Conservation (phyloP, 2,888 invertebrate species). For the Patella pellucida region DNA sequence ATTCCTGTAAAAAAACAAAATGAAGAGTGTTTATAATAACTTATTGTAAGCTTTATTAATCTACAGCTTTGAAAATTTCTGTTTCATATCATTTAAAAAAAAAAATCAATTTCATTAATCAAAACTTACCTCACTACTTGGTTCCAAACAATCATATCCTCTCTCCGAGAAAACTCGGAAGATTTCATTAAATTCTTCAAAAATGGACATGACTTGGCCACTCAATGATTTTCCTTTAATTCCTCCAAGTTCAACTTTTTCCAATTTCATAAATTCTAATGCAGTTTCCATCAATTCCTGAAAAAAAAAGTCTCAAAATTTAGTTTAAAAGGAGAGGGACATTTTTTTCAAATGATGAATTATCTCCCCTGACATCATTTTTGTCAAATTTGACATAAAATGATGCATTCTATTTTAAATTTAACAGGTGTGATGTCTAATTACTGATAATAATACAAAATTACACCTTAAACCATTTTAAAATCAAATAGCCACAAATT, state of each 20-base stretch:
- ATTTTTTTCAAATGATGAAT: background rate
- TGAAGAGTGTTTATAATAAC: background rate
- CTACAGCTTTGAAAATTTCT: background rate
- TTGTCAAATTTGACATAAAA: background rate
- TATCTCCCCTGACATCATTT: slow-evolving; percentile 1
- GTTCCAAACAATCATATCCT: slow-evolving; percentile 69
- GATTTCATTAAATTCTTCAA: slow-evolving; percentile 70
- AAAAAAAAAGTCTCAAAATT: slow-evolving; percentile 28
- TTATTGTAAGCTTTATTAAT: too few species aligned
- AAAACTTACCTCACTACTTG: slow-evolving; percentile 57
- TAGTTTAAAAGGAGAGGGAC: background rate
- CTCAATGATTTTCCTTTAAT: slow-evolving; percentile 72
- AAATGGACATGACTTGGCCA: slow-evolving; percentile 66
- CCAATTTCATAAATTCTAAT: slow-evolving; percentile 92
- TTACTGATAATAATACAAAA: too few species aligned
- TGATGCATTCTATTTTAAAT: too few species aligned
- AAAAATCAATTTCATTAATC: background rate
- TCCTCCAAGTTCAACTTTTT: slow-evolving; percentile 93
- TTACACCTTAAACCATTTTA: too few species aligned
- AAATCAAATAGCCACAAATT: too few species aligned
- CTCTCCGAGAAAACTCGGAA: slow-evolving; percentile 70
- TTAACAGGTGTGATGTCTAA: too few species aligned
- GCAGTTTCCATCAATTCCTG: slow-evolving; percentile 92
- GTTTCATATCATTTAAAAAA: background rate
- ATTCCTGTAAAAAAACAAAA: slow-evolving; percentile 73